Evolutionary conservation across 2,888 invertebrate genomes (phyloP), one percentile per base, ranked within the genome.

Genomic region (Stenolophus ochropezus): DNA sequence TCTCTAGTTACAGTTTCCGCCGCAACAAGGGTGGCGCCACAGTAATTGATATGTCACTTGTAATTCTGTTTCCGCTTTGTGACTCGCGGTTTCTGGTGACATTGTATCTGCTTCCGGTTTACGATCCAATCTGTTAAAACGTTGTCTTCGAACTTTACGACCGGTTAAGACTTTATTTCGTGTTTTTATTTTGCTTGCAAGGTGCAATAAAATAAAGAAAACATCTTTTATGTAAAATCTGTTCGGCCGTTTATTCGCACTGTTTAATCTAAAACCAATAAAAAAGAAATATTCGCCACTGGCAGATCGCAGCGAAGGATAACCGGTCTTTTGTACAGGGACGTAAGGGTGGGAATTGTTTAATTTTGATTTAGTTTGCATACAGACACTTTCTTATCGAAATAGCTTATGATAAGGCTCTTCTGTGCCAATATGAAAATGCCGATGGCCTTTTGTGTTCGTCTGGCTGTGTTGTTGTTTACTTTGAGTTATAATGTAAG

Each of bases 361-460:
- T 73, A 73, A 73, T 49, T 73, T 49, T 75, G 75, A 75, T 53
- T 75, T 75, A 53, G 53, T 27, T 75, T 51, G 25, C 51, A 51
- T 53, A 16, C 49, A 75, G 20, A 75, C 75, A 81, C 84, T 84
- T 84, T 81, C 84, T 85, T 86, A 85, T 85, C 85, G 83, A 82
- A 84, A 84, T 83, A 83, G 85, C 83, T 74, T 75, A 53, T 47
- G 85, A 85, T 85, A 85, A 85, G 85, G 81, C 27, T 20, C 49
- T 11, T 82, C 82, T 84, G 82, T 84, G 84, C 84, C 84, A 85
- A 85, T 85, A 84, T 85, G 85, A 84, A 85, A 83, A 85, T 83
- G 85, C 84, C 56, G 25, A 25, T 53, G 51, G 75, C 51, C 53
- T 27, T 75, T 75, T 69, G 69, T 58, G 58, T 11, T 14, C 21